phyloP scores from a whole-genome alignment of 2,113 vertebrate genomes.

The Leptobrachium leishanense region DNA sequence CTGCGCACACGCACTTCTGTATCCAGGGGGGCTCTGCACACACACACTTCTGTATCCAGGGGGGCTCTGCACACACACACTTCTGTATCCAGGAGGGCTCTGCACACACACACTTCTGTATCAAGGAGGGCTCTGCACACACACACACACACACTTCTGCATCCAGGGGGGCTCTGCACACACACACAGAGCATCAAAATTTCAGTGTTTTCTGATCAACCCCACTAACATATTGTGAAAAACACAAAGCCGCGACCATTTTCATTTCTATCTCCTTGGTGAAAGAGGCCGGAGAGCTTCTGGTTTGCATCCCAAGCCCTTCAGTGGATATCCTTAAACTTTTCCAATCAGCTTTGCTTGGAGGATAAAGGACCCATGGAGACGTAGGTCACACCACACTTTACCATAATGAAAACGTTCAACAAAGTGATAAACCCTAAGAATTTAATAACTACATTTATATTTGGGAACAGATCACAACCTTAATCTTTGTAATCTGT shows the following conservation, averaged over 20 bases:
- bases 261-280: not conserved
- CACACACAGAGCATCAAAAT: no score
- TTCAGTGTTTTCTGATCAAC: no score
- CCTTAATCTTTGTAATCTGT: slow-evolving; percentile 35
- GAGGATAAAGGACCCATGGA: slow-evolving; percentile 8
- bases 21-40: no score
- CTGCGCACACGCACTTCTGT: no score
- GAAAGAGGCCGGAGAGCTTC: not conserved
- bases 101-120: no score
- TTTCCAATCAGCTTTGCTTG: not conserved
- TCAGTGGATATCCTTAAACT: slow-evolving; percentile 23
- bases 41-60: no score
- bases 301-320: slow-evolving; percentile 2
- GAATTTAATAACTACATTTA: slow-evolving; percentile 42
- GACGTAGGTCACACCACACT: slow-evolving; percentile 15
- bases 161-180: no score
- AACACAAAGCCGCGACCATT: not conserved
- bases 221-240: not conserved
- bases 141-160: no score
- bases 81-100: no score
- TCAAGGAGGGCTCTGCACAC: no score
- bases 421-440: slow-evolving; percentile 36
- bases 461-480: slow-evolving; percentile 37
- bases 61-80: no score
- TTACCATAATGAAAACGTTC: slow-evolving; percentile 42